Evolutionary conservation across 1,140 invertebrate species (phyloP), one percentile per base, ranked within the genome.

Genomic region (Conus betulinus): DNA sequence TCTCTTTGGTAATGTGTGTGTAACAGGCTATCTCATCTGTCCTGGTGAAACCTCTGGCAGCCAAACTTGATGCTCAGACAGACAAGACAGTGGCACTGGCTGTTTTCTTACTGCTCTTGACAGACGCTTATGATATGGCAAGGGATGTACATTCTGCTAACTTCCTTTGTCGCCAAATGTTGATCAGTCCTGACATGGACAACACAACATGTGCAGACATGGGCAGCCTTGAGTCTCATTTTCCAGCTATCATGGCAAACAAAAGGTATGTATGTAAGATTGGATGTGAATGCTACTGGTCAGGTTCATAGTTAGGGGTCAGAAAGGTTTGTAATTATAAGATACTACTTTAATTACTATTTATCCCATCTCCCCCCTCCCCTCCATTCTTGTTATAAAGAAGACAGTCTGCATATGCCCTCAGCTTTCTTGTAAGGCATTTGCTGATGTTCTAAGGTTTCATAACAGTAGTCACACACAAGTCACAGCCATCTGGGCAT

Each of bases 201-300:
- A 53, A 83, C 81, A 83, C 51, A 11, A 83, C 81, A 8, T 83
- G 81, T 83, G 81, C 51, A 11, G 81, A 83, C 52, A 5, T 83
- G 8, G 81, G 23, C 52, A 57, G 7, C 23, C 10, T 83, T 11
- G 39, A 11, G 5, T 53, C 55, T 55, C 81, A 83, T 55, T 83
- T 53, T 20, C 81, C 81, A 11, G 53, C 51, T 13, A 57, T 1
- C 51, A 83, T 83, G 81, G 39, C 23, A 6, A 57, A 83, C 81
- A 83, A 57, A n/a, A 57, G 51, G 81, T 83, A 15, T 23, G 81
- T 53, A 39, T 39, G 39, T 39, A 39, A 39, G 39, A 0, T 39
- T 39, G 39, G 39, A 39, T 39, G 39, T 39, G 39, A 39, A 39
- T 39, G 39, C 39, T 39, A 39, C 39, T 39, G 39, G 39, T 39